Evolutionary conservation across 2,113 vertebrate species (phyloP).

Genomic region (Hippocampus barbouri): DNA sequence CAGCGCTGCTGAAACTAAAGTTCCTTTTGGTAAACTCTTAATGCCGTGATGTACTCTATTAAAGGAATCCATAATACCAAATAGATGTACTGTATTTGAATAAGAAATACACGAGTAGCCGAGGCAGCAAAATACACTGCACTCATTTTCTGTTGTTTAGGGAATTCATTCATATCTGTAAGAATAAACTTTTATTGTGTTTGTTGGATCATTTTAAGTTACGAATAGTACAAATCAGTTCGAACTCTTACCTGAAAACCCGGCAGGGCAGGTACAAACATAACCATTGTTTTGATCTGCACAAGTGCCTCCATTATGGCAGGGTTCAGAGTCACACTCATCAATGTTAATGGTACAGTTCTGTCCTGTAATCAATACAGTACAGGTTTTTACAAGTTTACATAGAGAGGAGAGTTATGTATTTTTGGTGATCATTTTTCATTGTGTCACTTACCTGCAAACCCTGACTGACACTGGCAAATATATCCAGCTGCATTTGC

Average conservation of each 20-base stretch:
- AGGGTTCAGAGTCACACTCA: conserved; percentile 83
- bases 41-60: no score
- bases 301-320: conserved; percentile 79
- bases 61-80: no score
- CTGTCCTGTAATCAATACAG: conserved; percentile 70
- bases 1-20: no score
- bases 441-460: conserved; percentile 51
- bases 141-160: no score
- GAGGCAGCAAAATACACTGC: no score
- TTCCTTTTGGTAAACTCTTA: no score
- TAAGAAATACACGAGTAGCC: no score
- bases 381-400: no score
- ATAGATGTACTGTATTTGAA: no score
- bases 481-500: conserved; percentile 79
- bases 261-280: conserved; percentile 75
- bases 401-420: neutral
- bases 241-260: conserved; percentile 78
- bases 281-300: conserved; percentile 77
- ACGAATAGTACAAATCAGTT: neutral
- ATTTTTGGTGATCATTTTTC: neutral
- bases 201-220: neutral
- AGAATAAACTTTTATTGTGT: neutral
- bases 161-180: neutral
- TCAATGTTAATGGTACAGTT: conserved; percentile 81
- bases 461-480: conserved; percentile 83